Percentiles rank a stretch among this genome's conserved stretches.
Conservation (phyloP, 1,140 invertebrate species). For the Microplitis mediator region DNA sequence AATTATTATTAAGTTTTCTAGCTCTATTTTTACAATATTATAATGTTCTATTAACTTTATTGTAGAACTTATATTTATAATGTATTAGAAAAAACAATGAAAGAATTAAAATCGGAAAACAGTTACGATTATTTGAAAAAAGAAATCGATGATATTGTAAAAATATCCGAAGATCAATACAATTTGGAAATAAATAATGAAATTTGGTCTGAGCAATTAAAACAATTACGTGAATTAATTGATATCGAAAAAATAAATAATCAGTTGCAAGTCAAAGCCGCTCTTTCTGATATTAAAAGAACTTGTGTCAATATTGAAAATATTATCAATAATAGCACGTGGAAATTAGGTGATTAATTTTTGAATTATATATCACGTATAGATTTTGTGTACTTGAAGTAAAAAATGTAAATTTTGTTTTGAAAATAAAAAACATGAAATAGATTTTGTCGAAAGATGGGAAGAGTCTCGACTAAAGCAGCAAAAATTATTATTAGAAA, state of each 20-base stretch:
- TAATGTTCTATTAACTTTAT: background rate
- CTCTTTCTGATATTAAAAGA: background rate
- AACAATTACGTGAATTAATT: conserved; percentile 31
- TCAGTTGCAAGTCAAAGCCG: conserved; percentile 21
- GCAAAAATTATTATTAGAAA: conserved; percentile 30
- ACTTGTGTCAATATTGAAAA: conserved; percentile 30
- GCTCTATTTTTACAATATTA: too few relatives aligned
- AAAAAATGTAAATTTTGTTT: too few relatives aligned
- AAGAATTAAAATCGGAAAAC: conserved; percentile 34
- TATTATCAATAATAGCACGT: conserved; percentile 28
- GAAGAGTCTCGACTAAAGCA: conserved; percentile 42
- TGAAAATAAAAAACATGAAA: background rate
- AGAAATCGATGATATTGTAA: conserved; percentile 40
- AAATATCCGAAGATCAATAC: conserved; percentile 34
- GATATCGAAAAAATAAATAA: conserved; percentile 30
- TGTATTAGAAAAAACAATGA: conserved; percentile 34
- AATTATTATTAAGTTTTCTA: too few relatives aligned
- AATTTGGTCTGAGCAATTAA: conserved; percentile 37
- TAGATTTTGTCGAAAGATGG: conserved; percentile 38
- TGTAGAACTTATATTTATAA: conserved; percentile 41
- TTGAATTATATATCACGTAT: background rate
- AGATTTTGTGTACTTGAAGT: too few relatives aligned
- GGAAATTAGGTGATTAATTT: conserved; percentile 31
- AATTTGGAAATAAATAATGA: conserved; percentile 40
- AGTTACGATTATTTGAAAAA: conserved; percentile 39